A percentile compares a stretch with the other conserved stretches of the same genome.
Evolutionary conservation across 1,140 invertebrate genomes (phyloP).

Genomic region (Diorhabda sublineata): DNA sequence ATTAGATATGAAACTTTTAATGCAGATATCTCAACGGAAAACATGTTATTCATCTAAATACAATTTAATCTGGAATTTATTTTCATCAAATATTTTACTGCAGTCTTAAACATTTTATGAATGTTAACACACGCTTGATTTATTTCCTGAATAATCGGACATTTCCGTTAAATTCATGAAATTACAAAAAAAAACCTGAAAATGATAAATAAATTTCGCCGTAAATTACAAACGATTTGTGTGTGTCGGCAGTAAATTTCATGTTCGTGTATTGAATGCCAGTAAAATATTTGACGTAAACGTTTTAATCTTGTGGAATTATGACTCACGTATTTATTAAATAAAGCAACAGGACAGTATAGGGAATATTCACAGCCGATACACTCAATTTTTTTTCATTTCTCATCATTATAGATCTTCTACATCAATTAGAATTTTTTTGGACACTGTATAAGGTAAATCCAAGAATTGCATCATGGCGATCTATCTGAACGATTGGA

Average conservation of each 20-base stretch:
- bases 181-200: slow-evolving; percentile 21
- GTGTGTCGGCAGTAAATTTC: slow-evolving; percentile 29
- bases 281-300: slow-evolving; percentile 34
- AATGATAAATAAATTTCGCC: slow-evolving; percentile 18
- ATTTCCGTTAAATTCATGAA: slow-evolving; percentile 14
- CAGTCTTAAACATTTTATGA: neutral
- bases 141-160: neutral
- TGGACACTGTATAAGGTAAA: too few species aligned
- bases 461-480: too few species aligned
- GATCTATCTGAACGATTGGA: too few species aligned
- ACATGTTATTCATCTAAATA: too few species aligned
- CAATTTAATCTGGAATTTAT: too few species aligned
- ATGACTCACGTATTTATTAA: slow-evolving; percentile 11
- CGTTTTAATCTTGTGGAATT: slow-evolving; percentile 33
- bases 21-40: too few species aligned
- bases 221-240: slow-evolving; percentile 33
- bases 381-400: too few species aligned
- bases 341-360: neutral
- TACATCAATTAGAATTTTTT: too few species aligned
- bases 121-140: neutral
- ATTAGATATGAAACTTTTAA: too few species aligned
- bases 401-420: too few species aligned
- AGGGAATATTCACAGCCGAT: too few species aligned
- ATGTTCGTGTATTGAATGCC: slow-evolving; percentile 27
- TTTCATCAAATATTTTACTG: too few species aligned